Conservation (phyloP, 2,888 invertebrate species). For the Drosophila villosipedis region DNA sequence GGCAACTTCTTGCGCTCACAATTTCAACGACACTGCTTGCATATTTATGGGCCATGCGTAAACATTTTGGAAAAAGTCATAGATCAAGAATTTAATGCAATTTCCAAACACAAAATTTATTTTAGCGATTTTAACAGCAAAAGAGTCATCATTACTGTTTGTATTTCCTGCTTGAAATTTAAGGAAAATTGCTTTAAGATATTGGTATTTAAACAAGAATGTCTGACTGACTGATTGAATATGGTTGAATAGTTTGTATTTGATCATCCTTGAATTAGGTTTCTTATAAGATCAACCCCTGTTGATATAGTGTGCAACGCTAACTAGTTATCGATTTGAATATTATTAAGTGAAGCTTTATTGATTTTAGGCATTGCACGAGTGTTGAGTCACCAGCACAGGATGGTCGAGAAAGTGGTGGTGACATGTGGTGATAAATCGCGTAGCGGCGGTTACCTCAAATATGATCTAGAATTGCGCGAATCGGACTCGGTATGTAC, state of each 20-base stretch:
- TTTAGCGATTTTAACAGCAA: constrained; percentile 5
- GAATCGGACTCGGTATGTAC: constrained; percentile 83
- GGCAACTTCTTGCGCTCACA: constrained; percentile 41
- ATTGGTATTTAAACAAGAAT: too few relatives aligned
- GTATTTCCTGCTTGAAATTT: not conserved
- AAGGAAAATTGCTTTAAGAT: not conserved
- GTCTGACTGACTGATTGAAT: not conserved
- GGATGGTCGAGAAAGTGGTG: constrained; percentile 84
- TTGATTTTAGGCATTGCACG: constrained; percentile 81
- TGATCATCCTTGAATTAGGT: not conserved
- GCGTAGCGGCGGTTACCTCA: constrained; percentile 80
- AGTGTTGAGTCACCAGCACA: constrained; percentile 81
- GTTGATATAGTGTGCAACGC: not conserved
- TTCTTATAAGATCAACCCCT: not conserved
- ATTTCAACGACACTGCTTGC: constrained; percentile 51
- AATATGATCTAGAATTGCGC: constrained; percentile 85
- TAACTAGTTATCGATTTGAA: constrained; percentile 31
- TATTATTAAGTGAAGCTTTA: constrained; percentile 14
- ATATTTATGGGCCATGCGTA: constrained; percentile 53
- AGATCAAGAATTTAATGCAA: constrained; percentile 33
- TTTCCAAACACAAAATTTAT: constrained; percentile 38
- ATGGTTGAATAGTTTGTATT: not conserved
- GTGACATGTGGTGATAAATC: constrained; percentile 83
- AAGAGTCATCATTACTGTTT: not conserved
- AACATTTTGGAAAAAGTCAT: constrained; percentile 28